phyloP scores from a whole-genome alignment of 1,140 invertebrate genomes.

The Drosophila rhopaloa region DNA sequence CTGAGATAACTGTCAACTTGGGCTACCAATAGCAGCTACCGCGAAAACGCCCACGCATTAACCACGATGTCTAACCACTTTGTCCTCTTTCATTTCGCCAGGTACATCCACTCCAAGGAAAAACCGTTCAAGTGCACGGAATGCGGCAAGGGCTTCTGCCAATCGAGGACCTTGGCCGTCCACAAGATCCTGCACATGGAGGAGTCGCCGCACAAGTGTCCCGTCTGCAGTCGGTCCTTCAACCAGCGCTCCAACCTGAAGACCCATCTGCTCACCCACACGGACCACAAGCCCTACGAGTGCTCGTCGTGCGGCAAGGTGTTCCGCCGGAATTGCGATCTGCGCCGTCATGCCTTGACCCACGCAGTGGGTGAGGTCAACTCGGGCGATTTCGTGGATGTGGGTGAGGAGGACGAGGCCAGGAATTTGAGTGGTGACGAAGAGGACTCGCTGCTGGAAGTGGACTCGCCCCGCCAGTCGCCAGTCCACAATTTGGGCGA shows the following conservation, averaged over 20 bases:
- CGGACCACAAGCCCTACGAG: constrained; percentile 97
- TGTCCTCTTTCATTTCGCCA: constrained; percentile 83
- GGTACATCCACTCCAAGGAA: constrained; percentile 98
- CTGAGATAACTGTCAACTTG: constrained; percentile 72
- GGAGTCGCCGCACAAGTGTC: constrained; percentile 96
- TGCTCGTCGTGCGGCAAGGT: constrained; percentile 96
- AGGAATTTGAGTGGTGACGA: constrained; percentile 85
- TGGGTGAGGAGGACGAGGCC: constrained; percentile 87
- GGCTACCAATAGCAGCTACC: constrained; percentile 49
- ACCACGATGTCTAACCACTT: constrained; percentile 18
- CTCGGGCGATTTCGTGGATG: constrained; percentile 88
- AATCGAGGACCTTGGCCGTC: constrained; percentile 95
- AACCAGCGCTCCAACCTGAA: constrained; percentile 97
- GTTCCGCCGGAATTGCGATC: constrained; percentile 93
- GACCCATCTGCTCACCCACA: constrained; percentile 97
- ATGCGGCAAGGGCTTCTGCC: constrained; percentile 98
- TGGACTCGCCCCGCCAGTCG: constrained; percentile 87
- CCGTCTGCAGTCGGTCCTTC: constrained; percentile 94
- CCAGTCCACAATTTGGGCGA: constrained; percentile 86
- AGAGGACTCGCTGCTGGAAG: constrained; percentile 86
- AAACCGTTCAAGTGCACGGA: constrained; percentile 98
- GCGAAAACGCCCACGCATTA: constrained; percentile 40
- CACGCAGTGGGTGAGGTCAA: constrained; percentile 93
- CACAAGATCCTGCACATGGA: constrained; percentile 97
- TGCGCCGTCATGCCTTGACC: constrained; percentile 92